A percentile compares a stretch with the other conserved stretches of the same genome.
Evolutionary conservation across 2,113 vertebrate species (phyloP).

Genomic region (Stictonetta naevosa): DNA sequence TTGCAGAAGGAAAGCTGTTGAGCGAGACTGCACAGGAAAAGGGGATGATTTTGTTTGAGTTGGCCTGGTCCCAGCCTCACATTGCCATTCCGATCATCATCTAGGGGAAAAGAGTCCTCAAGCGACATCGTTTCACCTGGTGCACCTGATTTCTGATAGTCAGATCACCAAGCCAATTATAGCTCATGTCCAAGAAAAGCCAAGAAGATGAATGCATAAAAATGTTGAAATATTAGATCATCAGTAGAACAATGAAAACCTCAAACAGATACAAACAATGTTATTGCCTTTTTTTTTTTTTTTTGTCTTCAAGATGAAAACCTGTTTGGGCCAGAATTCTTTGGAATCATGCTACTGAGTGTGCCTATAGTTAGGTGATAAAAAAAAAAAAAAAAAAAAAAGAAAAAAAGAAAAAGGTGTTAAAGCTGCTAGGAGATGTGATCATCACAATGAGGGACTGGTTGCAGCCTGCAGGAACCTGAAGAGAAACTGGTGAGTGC

Average conservation of each 20-base stretch:
- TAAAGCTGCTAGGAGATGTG: constrained; percentile 39
- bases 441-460: constrained; percentile 61
- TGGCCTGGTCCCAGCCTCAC: neutral
- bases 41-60: neutral
- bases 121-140: neutral
- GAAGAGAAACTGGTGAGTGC: constrained; percentile 44
- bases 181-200: constrained; percentile 4
- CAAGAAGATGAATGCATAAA: constrained; percentile 25
- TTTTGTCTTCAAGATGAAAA: constrained; percentile 11
- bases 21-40: neutral
- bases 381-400: constrained; percentile 42
- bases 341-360: constrained; percentile 32
- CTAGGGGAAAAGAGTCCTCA: neutral
- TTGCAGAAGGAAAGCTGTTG: neutral
- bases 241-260: constrained; percentile 2
- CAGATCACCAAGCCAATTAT: neutral
- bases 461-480: constrained; percentile 65
- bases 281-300: neutral
- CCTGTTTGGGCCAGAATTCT: constrained; percentile 43
- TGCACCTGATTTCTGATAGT: neutral
- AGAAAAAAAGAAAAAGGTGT: neutral
- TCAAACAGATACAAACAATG: constrained; percentile 14
- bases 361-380: constrained; percentile 36
- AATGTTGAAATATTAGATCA: constrained; percentile 45
- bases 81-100: neutral